Conservation (phyloP, 2,797 vertebrate species). For the Accipiter minullus region DNA sequence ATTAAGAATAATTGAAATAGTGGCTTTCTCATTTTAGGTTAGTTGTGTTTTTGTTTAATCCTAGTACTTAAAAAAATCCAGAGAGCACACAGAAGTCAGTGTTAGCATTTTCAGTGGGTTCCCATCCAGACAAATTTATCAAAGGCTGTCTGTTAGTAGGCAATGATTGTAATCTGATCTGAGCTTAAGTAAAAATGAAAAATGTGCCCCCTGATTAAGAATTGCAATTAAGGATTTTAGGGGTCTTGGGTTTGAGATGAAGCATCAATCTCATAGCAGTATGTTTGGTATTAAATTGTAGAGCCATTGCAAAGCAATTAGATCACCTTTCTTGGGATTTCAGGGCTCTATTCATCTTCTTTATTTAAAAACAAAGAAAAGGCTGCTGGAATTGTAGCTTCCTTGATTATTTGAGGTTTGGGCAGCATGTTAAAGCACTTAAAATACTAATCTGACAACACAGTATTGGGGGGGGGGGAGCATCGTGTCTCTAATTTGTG, state of each 20-base stretch:
- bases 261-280: not conserved
- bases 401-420: not conserved
- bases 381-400: not conserved
- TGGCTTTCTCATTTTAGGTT: not conserved
- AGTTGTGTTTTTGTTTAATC: not conserved
- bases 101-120: not conserved
- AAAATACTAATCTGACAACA: not conserved
- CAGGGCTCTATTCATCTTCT: not conserved
- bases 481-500: not conserved
- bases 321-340: constrained; percentile 30
- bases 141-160: not conserved
- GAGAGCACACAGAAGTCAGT: not conserved
- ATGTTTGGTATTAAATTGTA: not conserved
- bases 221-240: not conserved
- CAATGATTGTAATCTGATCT: not conserved
- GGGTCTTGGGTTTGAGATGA: not conserved
- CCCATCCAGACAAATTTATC: not conserved
- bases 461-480: not conserved
- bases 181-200: constrained; percentile 4
- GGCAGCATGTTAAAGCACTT: not conserved
- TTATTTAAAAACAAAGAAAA: not conserved
- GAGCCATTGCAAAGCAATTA: not conserved
- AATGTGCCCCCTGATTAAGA: not conserved
- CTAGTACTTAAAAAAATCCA: not conserved
- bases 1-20: not conserved